Evolutionary conservation across 2,113 vertebrate species (phyloP).

Genomic region (Etia nguti): DNA sequence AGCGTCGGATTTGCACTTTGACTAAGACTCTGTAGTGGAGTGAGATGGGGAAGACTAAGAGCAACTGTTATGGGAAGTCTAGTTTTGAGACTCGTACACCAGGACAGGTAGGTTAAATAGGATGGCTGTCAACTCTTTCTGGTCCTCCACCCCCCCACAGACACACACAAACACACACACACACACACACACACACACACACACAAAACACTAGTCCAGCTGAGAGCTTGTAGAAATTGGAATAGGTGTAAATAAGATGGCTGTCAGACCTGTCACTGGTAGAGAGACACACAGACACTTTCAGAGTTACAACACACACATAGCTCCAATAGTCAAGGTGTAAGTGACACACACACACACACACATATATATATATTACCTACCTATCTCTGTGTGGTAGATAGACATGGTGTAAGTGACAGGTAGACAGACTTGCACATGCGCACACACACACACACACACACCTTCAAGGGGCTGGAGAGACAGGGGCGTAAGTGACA

Average conservation of each 20-base stretch:
- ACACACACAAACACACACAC: neutral
- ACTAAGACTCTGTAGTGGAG: conserved; percentile 15
- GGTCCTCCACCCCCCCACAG: neutral
- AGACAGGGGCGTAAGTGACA: conserved; percentile 75
- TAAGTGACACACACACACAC: conserved; percentile 32
- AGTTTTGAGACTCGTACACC: conserved; percentile 16
- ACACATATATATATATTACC: neutral
- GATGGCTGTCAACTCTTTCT: conserved; percentile 57
- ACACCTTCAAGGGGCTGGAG: conserved; percentile 23
- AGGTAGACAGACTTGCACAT: conserved; percentile 15
- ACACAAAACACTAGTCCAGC: conserved; percentile 35
- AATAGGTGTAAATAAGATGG: conserved; percentile 68
- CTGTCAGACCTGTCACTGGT: conserved; percentile 61
- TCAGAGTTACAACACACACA: conserved; percentile 21
- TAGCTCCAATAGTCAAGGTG: neutral
- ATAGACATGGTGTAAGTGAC: conserved; percentile 55
- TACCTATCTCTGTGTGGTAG: neutral
- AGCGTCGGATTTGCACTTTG: conserved; percentile 13
- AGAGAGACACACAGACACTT: conserved; percentile 32
- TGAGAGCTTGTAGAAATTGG: conserved; percentile 61
- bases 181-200: neutral
- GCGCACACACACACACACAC: neutral
- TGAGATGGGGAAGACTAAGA: conserved; percentile 9
- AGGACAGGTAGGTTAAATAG: conserved; percentile 48
- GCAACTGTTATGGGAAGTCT: conserved; percentile 35